phyloP scores from a whole-genome alignment of 2,888 invertebrate species.

The Leptogaster cylindrica region DNA sequence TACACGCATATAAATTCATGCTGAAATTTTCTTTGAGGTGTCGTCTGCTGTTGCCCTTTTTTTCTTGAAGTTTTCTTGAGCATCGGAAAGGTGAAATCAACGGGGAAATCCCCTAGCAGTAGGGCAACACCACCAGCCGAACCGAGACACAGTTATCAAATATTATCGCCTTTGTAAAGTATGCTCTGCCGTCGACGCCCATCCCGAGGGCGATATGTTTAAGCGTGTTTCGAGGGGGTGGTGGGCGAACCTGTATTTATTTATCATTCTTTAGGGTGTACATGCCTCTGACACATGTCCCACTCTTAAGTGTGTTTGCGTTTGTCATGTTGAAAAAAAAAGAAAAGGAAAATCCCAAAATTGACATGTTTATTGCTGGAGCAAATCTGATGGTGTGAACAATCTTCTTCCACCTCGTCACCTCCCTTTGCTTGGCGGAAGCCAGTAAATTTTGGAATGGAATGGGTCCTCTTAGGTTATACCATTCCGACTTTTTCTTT shows the following conservation, averaged over 20 bases:
- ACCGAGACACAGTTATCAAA: constrained; percentile 37
- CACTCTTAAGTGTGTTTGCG: constrained; percentile 34
- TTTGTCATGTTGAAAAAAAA: constrained; percentile 22
- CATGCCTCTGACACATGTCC: constrained; percentile 37
- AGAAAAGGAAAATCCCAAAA: constrained; percentile 27
- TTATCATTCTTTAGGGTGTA: constrained; percentile 28
- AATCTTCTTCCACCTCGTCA: constrained; percentile 15
- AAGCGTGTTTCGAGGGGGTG: background rate
- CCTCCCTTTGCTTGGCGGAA: background rate
- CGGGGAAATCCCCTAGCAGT: constrained; percentile 26
- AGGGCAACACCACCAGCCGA: constrained; percentile 8
- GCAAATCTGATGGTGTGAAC: constrained; percentile 36
- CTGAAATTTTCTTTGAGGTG: constrained; percentile 38
- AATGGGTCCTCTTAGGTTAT: constrained; percentile 7
- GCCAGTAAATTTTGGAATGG: background rate
- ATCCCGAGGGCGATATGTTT: background rate
- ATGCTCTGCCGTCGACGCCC: constrained; percentile 18
- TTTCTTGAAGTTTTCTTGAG: constrained; percentile 4
- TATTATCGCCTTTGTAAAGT: constrained; percentile 34
- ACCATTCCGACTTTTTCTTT: constrained; percentile 19
- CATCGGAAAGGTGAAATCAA: constrained; percentile 35
- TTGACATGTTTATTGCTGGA: constrained; percentile 40
- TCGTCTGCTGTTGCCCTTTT: constrained; percentile 24
- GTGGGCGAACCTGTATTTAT: constrained; percentile 22
- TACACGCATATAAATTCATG: constrained; percentile 33